Base-by-base conservation (phyloP, 2,797 vertebrate genomes). In the Sus cebifrons region DNA sequence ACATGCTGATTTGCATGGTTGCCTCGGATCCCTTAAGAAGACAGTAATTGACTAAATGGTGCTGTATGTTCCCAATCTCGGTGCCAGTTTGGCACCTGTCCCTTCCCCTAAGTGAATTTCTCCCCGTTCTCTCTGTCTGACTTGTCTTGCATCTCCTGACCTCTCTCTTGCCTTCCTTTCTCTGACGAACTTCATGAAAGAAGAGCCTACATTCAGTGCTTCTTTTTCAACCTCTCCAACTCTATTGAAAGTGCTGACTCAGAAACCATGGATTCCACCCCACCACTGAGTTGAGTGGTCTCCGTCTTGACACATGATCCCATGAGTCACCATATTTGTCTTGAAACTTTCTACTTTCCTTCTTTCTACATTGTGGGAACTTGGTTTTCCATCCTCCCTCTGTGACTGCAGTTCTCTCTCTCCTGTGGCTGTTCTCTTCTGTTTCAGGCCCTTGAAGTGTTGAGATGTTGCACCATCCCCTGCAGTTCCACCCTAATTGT, bases 21-120 rank as follows among this genome's bases (percentile, higher is more conserved):
- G 91, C 89, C 97, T 93, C 75, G 27, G 96, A 81, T 96, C 87
- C 91, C 81, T 87, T 32, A 84, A 96, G 96, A 94, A 96, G 96
- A 91, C 84, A 91, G 85, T 93, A 89, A 92, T 78, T 93, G 97
- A 84, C 83, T 86, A 70, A 97, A 32, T 36, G 20, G 74, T 81
- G 95, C 86, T 96, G 20, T 90, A 14, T 96, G 96, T 94, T 96
- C 97, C 67, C 62, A 62, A 79, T 93, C 68, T 32, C 85, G 27
- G 73, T 0, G 23, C 94, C 70, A 86, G 88, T 77, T 86, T 96
- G 97, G 96, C 97, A 96, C 0, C 77, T 29, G 44, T 92, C 96
- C 52, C 88, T 49, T 82, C 21, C 62, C 89, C 58, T 87, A 78
- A 95, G 75, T 58, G 94, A 64, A 84, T 87, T 73, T 92, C 86